Evolutionary conservation across 30 jellyfish, hydroid and myxozoan genomes (phyloP), one percentile per base, ranked within the genome.

Genomic region (Aurelia coerulea): DNA sequence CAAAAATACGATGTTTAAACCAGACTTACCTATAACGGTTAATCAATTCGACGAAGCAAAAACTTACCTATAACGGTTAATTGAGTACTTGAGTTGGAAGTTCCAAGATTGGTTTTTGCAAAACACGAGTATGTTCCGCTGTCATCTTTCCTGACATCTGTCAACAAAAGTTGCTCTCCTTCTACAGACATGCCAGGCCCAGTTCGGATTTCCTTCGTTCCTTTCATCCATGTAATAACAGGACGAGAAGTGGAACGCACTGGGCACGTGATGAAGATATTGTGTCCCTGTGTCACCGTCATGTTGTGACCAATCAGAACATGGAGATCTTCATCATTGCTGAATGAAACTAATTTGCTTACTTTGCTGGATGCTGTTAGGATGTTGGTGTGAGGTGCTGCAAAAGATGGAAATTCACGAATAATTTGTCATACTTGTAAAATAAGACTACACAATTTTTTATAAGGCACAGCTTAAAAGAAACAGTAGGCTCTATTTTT

Each of bases 221-320:
- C 89, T 79, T 86, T 85, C 82, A 60, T 72, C 98, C 98, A 91
- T 29, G 75, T 62, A 23, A 91, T 70, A n/a, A 32, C 37, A 5
- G 98, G 98, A 19, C 98, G 82, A 3, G 50, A 34, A 2, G 77
- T 56, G 10, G 96, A 95, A 33, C 92, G 97, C 12, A 76, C 79
- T 7, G 92, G 92, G 31, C 97, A 90, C 5, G 90, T 90, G 53
- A 90, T 77, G 78, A 62, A 80, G 8, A 90, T 67, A 39, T 85
- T 78, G 79, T 74, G 88, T 68, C 90, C 90, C 39, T 64, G 60
- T 5, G 89, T 78, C 33, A 80, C 88, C 1, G 96, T 78, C 56
- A 88, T 35, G 37, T 88, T 77, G 62, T 80, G 88, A 31, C 91
- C 91, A 71, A 79, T 79, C 51, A 88, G 69, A 62, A 88, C 96